Base-by-base conservation (phyloP, 1,140 invertebrate species). In the Heterodera schachtii region DNA sequence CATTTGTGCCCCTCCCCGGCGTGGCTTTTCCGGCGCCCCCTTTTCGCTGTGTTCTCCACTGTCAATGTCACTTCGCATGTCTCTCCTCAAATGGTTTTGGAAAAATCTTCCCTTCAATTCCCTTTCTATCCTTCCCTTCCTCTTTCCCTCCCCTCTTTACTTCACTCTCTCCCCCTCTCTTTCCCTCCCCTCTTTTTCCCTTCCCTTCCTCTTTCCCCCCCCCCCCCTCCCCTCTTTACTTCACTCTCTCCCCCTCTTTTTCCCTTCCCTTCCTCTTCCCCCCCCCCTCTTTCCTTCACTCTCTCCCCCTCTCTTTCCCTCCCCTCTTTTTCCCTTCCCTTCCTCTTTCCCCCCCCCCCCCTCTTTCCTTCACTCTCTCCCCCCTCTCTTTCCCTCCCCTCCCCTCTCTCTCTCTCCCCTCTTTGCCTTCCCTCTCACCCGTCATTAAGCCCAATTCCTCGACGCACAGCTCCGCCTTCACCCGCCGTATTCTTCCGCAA, bases 11-110 rank as follows among this genome's bases (percentile, higher is more conserved):
- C 67, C 57, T 84, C 75, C 19, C 74, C 57, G n/a, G 46, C 43
- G 8, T 78, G 75, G 52, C 86, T 87, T 57, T 84, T 85, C 8
- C 11, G 41, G 16, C 76, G 74, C 49, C 44, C 77, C 74, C 78
- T 87, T 52, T 82, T 86, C 21, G 70, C 13, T 52, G 86, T 86
- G 44, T 86, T 87, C 67, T 86, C 85, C 7, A 87, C 52, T 21
- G 70, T 82, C 47, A 87, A 31, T 11, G 71, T 60, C 7, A 85
- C 67, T 41, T 49, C 73, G 13, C 79, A 77, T 31, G 76, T 81
- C 73, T 85, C 84, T 13, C 81, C 81, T 82, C 46, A 60, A 74
- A 69, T 60, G 7, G 49, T 31, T 41, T 83, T 60, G 11, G n/a
- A 64, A 82, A 19, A 49, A 81, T n/a, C 41, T 81, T 79, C 21